Conservation (phyloP, 2,113 vertebrate species). For the Sinocyclocheilus rhinocerous region DNA sequence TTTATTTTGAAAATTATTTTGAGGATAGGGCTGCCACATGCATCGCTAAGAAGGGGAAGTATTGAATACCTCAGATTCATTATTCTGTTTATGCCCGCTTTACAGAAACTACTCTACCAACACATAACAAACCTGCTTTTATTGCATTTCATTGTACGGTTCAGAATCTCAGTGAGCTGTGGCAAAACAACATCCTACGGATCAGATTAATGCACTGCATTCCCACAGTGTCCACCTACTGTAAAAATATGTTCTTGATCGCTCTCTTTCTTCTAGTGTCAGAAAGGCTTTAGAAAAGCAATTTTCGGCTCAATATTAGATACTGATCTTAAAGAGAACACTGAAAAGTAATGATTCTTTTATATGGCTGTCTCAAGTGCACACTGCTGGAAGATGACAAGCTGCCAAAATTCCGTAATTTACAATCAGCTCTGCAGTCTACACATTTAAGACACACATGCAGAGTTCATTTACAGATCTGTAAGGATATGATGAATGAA, state of each 20-base stretch:
- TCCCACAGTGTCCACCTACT: conserved; percentile 24
- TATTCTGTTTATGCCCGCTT: not conserved
- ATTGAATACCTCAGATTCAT: not conserved
- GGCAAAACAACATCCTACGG: conserved; percentile 37
- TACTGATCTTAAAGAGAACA: conserved; percentile 69
- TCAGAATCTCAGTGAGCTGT: conserved; percentile 12
- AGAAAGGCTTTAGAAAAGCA: conserved; percentile 72
- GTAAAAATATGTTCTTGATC: conserved; percentile 1
- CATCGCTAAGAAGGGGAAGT: not conserved
- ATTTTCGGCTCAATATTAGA: conserved; percentile 75
- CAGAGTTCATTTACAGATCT: conserved; percentile 10
- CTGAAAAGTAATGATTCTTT: conserved; percentile 23
- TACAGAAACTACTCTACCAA: not conserved
- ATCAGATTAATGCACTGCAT: conserved; percentile 69
- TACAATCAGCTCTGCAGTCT: not conserved
- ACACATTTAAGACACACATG: not conserved
- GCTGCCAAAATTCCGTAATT: conserved; percentile 63
- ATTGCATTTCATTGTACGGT: not conserved
- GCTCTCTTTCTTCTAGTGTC: not conserved
- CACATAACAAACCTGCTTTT: not conserved
- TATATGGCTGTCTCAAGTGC: conserved; percentile 19
- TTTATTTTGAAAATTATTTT: conserved; percentile 3
- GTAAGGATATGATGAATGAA: not conserved
- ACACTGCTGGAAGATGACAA: conserved; percentile 42
- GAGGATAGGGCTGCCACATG: not conserved